Base-by-base conservation (phyloP, 2,888 invertebrate species). In the Phortica okadai region DNA sequence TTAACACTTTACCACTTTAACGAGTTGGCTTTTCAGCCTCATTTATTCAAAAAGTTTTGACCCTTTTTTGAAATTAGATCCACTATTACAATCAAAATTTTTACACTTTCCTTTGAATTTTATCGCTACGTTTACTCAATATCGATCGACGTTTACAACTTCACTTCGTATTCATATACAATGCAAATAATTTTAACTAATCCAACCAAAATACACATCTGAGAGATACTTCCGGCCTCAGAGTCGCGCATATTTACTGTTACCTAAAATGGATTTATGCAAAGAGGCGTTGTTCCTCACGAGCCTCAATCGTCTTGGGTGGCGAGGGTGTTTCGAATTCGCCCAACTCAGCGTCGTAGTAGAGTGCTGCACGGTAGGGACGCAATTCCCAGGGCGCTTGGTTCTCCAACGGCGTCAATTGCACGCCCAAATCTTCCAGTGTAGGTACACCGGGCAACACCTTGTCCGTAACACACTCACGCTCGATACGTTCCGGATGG, bases 371-470 rank as follows among this genome's bases (percentile, higher is more conserved):
- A 69, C 94, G 93, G 91, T 91, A 95, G 1, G 95, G 95, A 86
- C 93, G 94, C 82, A 98, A 90, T 89, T 97, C 96, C 95, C 96
- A 98, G 0, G 95, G 94, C n/a, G 90, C 94, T 90, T 95, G 95
- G 80, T 95, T 93, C 91, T 97, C 97, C 93, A 98, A 93, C 2
- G 92, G 89, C 0, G 95, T 96, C 75, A 96, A 93, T 54, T 92
- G 92, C 2, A 99, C 94, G 16, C 97, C 98, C 79, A 99, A 94
- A 92, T 98, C 98, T 91, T 97, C 96, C 74, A 98, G 91, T 0
- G 96, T 96, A 2, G 96, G 97, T 41, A 96, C 88, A 56, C 93
- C 93, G 7, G 90, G 89, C 4, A 93, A 84, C 0, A 95, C 92
- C 7, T 91, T 91, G 89, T 98, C 98, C 0, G 95, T 94, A 6